Evolutionary conservation across 1,140 invertebrate species (phyloP).

Genomic region (Ostrea edulis): DNA sequence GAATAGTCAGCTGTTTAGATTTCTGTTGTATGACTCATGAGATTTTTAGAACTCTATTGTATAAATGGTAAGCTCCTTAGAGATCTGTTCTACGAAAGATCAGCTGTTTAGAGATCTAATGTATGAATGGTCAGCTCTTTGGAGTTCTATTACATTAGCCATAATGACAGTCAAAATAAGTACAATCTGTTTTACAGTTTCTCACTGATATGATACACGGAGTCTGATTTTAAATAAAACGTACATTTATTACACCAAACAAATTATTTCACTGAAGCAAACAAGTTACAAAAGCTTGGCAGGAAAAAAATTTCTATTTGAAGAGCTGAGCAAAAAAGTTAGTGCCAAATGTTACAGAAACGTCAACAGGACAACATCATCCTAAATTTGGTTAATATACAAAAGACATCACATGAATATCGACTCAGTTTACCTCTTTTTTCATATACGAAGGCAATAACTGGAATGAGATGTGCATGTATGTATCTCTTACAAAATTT

Average conservation of each 20-base stretch:
- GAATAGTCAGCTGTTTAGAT: too few relatives aligned
- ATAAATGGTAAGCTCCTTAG: too few relatives aligned
- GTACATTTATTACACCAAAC: neutral
- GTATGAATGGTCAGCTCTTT: too few relatives aligned
- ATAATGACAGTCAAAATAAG: too few relatives aligned
- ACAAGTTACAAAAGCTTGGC: slow-evolving; percentile 14
- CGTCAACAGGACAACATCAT: neutral
- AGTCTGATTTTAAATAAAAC: too few relatives aligned
- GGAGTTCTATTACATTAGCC: too few relatives aligned
- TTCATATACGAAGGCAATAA: slow-evolving; percentile 31
- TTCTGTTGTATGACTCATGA: too few relatives aligned
- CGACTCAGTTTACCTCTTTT: slow-evolving; percentile 5
- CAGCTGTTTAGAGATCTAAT: too few relatives aligned
- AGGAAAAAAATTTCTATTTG: neutral
- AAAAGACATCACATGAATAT: neutral
- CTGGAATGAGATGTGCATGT: slow-evolving; percentile 1
- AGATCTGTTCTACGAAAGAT: too few relatives aligned
- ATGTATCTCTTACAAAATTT: neutral
- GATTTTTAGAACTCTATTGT: too few relatives aligned
- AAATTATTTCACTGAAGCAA: slow-evolving; percentile 18
- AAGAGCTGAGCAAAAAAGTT: slow-evolving; percentile 14
- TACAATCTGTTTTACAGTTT: too few relatives aligned
- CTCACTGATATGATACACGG: too few relatives aligned
- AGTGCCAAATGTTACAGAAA: neutral
- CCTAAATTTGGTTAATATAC: slow-evolving; percentile 3